Evolutionary conservation across 2,888 invertebrate species (phyloP), one percentile per base, ranked within the genome.

Genomic region (Pycnomerus fuliginosus): DNA sequence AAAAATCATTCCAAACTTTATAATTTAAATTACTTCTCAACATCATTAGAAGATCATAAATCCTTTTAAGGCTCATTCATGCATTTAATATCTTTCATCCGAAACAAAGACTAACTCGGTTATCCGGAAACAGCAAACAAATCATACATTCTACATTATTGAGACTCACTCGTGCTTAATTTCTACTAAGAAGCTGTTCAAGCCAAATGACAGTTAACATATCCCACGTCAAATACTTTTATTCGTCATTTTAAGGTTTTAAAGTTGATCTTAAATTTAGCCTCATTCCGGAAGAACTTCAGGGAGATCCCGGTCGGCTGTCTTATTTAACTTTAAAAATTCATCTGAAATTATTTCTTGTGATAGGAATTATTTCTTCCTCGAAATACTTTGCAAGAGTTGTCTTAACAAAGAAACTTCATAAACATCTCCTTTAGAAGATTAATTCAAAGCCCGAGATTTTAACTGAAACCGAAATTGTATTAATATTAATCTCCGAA

Each of bases 261-360:
- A 22, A 34, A 34, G 33, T 22, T 28, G 34, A 32, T 33, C 15
- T 15, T 30, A 11, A n/a, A n/a, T n/a, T n/a, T n/a, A n/a, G n/a
- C n/a, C n/a, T n/a, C n/a, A n/a, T n/a, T n/a, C n/a, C n/a, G n/a
- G 48, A 48, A 43, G 46, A 45, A 44, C 42, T 29, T 44, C 33
- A 24, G 33, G 33, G 43, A 46, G 44, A 45, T 36, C 25, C 30
- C 28, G 30, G 30, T 34, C 43, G 38, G 46, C 37, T 52, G 37
- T 46, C 30, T 48, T 45, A 45, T 52, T 52, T 43, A 40, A 39
- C 34, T 36, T 36, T 36, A 48, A 52, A 46, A 52, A 42, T 46
- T 46, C 29, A 31, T 34, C 35, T 29, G 16, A 32, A 48, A 44
- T 41, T 17, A 42, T 38, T 47, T 42, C 42, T 34, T 42, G 27